Evolutionary conservation across 1,140 invertebrate species (phyloP), one percentile per base, ranked within the genome.

Genomic region (Nasonia longicornis): DNA sequence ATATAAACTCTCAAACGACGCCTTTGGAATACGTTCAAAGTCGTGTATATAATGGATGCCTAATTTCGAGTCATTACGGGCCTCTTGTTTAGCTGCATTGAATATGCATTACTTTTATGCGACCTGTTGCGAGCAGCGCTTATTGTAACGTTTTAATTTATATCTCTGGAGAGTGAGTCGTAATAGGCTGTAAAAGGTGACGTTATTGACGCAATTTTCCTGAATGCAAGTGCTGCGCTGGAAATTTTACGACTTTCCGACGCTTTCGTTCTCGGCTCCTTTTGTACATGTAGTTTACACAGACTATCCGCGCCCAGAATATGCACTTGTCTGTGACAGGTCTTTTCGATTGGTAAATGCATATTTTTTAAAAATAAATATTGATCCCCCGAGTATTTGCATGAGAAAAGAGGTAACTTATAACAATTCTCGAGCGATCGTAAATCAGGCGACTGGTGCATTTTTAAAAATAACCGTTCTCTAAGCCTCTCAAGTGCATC

Each of bases 41-140:
- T 67, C 66, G 52, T 42, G 63, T 70, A 26, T 1, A 26, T 26
- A 58, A 79, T 72, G 63, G 31, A 72, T 14, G 52, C 2, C 48
- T 64, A 71, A 71, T 42, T 71, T 67, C 31, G 16, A 71, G 31
- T 42, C 31, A 71, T 71, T 71, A 71, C 14, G 35, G 8, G 52
- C 20, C 66, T 31, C 22, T 29, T 29, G 26, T 67, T 67, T 67
- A 26, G 66, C 2, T 12, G 7, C 20, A n/a, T 31, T 31, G 22
- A 31, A 26, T 31, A 67, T 29, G 66, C 11, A 31, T 67, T 67
- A 29, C 66, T 67, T 67, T 67, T 67, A 26, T 67, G 22, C 3
- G 22, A 67, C 66, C 66, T 67, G 66, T 29, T 31, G 14, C 29
- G 52, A 6, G 1, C 6, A 31, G 14, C 66, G 14, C 22, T 67